Evolutionary conservation across 1,140 invertebrate genomes (phyloP).

Genomic region (Phocides pigmalion): DNA sequence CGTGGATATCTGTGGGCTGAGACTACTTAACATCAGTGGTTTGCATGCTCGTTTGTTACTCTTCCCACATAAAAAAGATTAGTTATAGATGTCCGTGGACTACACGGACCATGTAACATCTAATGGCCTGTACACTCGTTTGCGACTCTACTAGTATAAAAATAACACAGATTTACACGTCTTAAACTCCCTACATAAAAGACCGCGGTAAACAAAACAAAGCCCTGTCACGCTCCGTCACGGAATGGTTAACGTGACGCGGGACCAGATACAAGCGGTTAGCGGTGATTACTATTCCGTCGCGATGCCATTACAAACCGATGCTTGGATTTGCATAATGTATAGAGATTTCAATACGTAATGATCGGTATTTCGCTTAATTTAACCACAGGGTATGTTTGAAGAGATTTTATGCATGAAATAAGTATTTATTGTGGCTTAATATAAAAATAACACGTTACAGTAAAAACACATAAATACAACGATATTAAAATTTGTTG

Average conservation of each 20-base stretch:
- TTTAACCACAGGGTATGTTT: constrained; percentile 1
- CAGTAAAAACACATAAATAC: too few species aligned
- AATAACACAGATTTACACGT: constrained; percentile 5
- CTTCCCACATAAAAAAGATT: too few species aligned
- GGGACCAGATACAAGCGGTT: neutral
- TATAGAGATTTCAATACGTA: constrained; percentile 7
- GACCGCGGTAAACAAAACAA: constrained; percentile 8
- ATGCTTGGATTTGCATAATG: constrained; percentile 10
- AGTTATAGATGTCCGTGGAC: too few species aligned
- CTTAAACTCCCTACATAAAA: constrained; percentile 13
- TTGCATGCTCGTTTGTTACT: too few species aligned
- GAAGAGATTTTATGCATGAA: neutral
- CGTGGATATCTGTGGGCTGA: too few species aligned
- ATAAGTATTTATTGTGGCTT: neutral
- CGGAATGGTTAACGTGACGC: constrained; percentile 6
- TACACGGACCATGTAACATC: too few species aligned
- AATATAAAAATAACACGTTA: too few species aligned
- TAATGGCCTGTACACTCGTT: too few species aligned
- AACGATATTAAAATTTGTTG: too few species aligned
- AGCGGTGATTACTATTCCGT: constrained; percentile 12
- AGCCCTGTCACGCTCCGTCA: constrained; percentile 11
- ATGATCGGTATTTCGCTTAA: neutral
- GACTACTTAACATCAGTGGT: too few species aligned
- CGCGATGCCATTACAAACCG: neutral
- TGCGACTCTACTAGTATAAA: too few species aligned